Evolutionary conservation across 2,888 invertebrate species (phyloP), one percentile per base, ranked within the genome.

Genomic region (Baccha elongata): DNA sequence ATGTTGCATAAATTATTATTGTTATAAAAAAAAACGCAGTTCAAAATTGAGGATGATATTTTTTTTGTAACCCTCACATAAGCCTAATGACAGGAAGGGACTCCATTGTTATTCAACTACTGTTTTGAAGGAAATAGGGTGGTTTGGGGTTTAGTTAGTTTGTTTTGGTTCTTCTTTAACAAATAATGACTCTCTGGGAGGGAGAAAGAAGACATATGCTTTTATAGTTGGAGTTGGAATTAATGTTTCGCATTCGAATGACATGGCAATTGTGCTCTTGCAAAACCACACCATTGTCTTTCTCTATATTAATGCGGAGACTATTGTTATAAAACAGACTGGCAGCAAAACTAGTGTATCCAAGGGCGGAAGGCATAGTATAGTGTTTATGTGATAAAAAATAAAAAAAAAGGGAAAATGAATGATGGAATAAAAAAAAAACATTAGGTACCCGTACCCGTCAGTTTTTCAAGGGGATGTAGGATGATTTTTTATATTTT

Each of bases 171-270:
- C 32, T 35, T 67, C 44, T 60, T 40, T 15, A 13, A 8, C 3
- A 6, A 6, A 26, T 3, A 26, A 26, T 26, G n/a, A n/a, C n/a
- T n/a, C n/a, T n/a, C n/a, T n/a, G 19, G 7, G 6, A 8, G 10
- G 11, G 10, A 8, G 46, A 6, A 26, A 21, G 35, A 26, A 37
- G 50, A 29, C 52, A 53, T 52, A 60, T 81, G 52, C 75, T 75
- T 81, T 81, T 75, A 75, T n/a, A n/a, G n/a, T n/a, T n/a, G n/a
- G n/a, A n/a, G 65, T 65, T 81, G 81, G 81, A 81, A 75, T 81
- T 81, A 81, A 81, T 75, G 71, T 81, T 81, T 75, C 64, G 71
- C 81, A 75, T 75, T 75, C 75, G 75, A 75, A 81, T 81, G 75
- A 75, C 81, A 81, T 71, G 81, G 75, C 75, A 81, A 81, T 81